phyloP scores from a whole-genome alignment of 2,888 invertebrate genomes.

The Aleiodes alternator region DNA sequence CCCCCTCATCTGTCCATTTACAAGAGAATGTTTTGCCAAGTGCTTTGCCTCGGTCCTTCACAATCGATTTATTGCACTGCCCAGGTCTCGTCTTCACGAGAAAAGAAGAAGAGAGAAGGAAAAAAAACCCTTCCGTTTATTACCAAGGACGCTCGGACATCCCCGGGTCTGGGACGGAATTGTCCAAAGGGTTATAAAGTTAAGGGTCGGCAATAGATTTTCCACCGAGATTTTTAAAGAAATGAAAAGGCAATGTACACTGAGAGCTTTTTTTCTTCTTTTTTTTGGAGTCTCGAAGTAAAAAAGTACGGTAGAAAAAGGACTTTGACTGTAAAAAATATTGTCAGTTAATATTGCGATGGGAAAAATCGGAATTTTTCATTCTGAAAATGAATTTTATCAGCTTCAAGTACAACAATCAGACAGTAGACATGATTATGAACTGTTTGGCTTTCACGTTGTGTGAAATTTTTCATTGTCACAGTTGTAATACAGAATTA shows the following conservation, averaged over 20 bases:
- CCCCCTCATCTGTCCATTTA: constrained; percentile 7
- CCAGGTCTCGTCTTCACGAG: constrained; percentile 35
- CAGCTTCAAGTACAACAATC: too few species aligned
- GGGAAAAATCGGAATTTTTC: too few species aligned
- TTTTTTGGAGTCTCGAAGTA: too few species aligned
- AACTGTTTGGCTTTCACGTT: too few species aligned
- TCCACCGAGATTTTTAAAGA: constrained; percentile 13
- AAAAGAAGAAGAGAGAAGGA: neutral
- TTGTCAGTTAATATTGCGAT: too few species aligned
- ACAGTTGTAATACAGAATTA: too few species aligned
- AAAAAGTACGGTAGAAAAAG: too few species aligned
- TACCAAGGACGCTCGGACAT: constrained; percentile 62
- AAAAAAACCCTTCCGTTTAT: constrained; percentile 62
- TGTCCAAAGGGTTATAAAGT: constrained; percentile 57
- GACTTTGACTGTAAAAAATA: too few species aligned
- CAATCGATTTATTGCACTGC: constrained; percentile 59
- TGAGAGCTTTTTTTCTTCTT: too few species aligned
- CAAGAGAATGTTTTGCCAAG: constrained; percentile 32
- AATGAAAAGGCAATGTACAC: neutral
- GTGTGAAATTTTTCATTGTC: too few species aligned
- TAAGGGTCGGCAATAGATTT: constrained; percentile 43
- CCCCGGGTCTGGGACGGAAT: constrained; percentile 37
- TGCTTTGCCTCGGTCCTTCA: constrained; percentile 36
- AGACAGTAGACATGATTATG: too few species aligned
- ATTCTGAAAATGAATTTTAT: too few species aligned